These are phyloP conservation scores for Branchinecta lynchi DNA, from an alignment of 1,140 invertebrate species.

Conservation along the genomic window DNA sequence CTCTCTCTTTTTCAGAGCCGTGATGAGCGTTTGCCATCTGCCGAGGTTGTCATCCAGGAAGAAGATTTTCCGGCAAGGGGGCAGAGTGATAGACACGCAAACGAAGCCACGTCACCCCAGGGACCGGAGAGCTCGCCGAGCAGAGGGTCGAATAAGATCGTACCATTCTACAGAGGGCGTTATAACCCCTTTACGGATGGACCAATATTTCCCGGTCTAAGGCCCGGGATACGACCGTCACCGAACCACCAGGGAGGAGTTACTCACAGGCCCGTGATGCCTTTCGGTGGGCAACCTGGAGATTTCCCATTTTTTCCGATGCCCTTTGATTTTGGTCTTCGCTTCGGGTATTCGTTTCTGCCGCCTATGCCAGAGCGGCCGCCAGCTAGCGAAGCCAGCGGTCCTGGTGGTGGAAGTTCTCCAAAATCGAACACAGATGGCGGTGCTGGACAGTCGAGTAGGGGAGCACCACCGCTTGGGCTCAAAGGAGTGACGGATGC, in stretches of 20 bases:
- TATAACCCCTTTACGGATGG: not conserved
- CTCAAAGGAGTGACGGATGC: not conserved
- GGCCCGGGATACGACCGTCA: not conserved
- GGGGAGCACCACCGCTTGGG: not conserved
- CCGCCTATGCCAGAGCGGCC: not conserved
- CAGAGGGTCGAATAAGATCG: not conserved
- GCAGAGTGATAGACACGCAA: constrained; percentile 12
- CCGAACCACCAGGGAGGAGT: not conserved
- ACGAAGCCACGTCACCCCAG: constrained; percentile 4
- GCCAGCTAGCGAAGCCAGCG: not conserved
- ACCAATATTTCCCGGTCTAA: not conserved
- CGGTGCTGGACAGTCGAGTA: not conserved
- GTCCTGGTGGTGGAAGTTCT: not conserved
- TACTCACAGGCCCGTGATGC: not conserved
- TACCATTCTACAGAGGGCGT: not conserved
- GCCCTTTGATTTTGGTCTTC: constrained; percentile 6
- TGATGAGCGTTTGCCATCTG: constrained; percentile 19
- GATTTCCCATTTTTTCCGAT: not conserved
- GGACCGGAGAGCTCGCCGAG: not conserved
- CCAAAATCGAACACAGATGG: not conserved
- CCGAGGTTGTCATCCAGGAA: constrained; percentile 20
- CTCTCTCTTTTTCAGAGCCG: constrained; percentile 14
- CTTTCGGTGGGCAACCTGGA: not conserved
- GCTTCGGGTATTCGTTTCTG: not conserved
- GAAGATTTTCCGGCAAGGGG: constrained; percentile 18